Evolutionary conservation across 2,113 vertebrate genomes (phyloP), one percentile per base, ranked within the genome.

Genomic region (Austrofundulus limnaeus): DNA sequence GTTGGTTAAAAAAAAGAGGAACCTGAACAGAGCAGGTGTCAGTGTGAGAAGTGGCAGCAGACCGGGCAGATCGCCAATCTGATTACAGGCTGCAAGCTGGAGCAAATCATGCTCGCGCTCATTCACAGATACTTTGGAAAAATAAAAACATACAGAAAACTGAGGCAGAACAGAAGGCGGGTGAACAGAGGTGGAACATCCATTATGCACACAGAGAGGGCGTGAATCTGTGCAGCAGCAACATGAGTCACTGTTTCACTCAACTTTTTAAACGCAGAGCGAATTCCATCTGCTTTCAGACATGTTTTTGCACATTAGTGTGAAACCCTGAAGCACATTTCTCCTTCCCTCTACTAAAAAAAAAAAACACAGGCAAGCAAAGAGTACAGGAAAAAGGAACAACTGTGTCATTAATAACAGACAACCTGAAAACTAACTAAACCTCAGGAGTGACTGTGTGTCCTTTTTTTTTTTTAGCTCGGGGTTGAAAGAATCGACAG

Each of bases 231-330:
- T 76, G 57, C 42, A 70, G 58, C 34, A 75, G 53, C 69, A 45
- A 20, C 48, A 61, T 75, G 71, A 82, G 57, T 85, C 72, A 77
- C 50, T 43, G 66, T 65, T 74, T 20, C 23, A 13, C 41, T 53
- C 50, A 48, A 62, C 70, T 66, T 77, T 59, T 64, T 28, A 77
- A 76, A 54, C n/a, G 50, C 34, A 45, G 28, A 68, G 76, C 23
- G 76, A 84, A 85, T 88, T 90, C 78, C 82, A 67, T 82, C 77
- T 72, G 75, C 66, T 70, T 61, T 60, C 70, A 80, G 78, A 88
- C 87, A 62, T 81, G 86, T 89, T 85, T 83, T 85, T 80, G 57
- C 85, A 88, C 70, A 88, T 88, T 73, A 25, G 19, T 45, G 48
- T 24, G n/a, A 63, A 34, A 34, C 55, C 78, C 64, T 14, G 2